Evolutionary conservation across 2,113 vertebrate species (phyloP), one percentile per base, ranked within the genome.

Genomic region (Mesitornis unicolor): DNA sequence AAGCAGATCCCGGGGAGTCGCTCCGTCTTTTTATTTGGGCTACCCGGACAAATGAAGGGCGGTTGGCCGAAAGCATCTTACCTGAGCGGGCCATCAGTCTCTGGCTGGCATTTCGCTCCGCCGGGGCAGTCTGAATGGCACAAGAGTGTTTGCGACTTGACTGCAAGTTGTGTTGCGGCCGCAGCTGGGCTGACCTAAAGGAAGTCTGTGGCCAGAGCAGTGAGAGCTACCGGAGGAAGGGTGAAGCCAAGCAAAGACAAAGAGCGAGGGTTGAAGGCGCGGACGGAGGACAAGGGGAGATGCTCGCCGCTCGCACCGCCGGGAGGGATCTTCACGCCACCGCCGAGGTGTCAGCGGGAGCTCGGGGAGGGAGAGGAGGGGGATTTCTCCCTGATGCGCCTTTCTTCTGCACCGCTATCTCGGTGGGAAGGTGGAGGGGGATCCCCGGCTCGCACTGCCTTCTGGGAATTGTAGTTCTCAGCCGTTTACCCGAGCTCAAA

Each of bases 381-480:
- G 15, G 36, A n/a, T 69, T 64, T 33, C 35, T 26, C 40, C 77
- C 67, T 17, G 5, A 3, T 7, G 17, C 4, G 15, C 38, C 12
- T 47, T 75, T 59, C 74, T 69, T 9, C 73, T 63, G 73, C 77
- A 35, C 26, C 3, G 15, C 33, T 54, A 5, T 2, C 1, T 2
- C 1, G 33, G 21, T 13, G 87, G 68, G 53, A 53, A 57, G 48
- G 74, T 87, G 83, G 60, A 60, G 35, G n/a, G 26, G 56, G n/a
- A n/a, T 75, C 73, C n/a, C 56, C 6, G 1, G 29, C 24, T 92
- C 22, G n/a, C 53, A 17, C 35, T 70, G 95, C 90, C 89, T 89
- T 60, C 61, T 94, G 96, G 96, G 95, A 87, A 54, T 91, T 91
- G 95, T 95, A 91, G 94, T 95, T 19, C n/a, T n/a, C n/a, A n/a